A percentile compares a stretch with the other conserved stretches of the same genome.
Conservation (phyloP, 2,797 vertebrate species). For the Centroberyx gerrardi region DNA sequence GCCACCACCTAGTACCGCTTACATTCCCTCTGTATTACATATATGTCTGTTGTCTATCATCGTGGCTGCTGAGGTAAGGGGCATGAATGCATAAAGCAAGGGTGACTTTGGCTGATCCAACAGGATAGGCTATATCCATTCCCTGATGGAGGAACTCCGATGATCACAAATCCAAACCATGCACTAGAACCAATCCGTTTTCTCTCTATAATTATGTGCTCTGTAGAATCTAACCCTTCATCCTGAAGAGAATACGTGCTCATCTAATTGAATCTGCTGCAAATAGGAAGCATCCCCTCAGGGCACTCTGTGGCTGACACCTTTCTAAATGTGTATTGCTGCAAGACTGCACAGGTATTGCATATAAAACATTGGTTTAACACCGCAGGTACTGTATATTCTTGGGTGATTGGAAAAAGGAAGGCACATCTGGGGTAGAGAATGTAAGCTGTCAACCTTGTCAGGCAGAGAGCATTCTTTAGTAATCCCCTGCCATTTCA, state of each 20-base stretch:
- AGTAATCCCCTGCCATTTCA: constrained; percentile 59
- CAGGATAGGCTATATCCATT: background rate
- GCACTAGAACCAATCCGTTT: constrained; percentile 34
- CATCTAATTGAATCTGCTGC: constrained; percentile 68
- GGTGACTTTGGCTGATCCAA: constrained; percentile 1
- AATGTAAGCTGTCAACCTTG: constrained; percentile 63
- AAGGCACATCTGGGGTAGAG: constrained; percentile 41
- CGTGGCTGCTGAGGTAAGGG: background rate
- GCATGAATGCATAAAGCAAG: background rate
- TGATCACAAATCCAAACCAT: constrained; percentile 55
- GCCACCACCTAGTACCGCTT: background rate
- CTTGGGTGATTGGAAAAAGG: constrained; percentile 56
- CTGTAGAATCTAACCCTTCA: constrained; percentile 11
- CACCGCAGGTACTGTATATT: constrained; percentile 48
- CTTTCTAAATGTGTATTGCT: constrained; percentile 63
- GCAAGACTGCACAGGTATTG: constrained; percentile 55
- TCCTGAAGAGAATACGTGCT: constrained; percentile 57
- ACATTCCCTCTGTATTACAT: background rate
- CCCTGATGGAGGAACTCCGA: constrained; percentile 9
- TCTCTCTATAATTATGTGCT: constrained; percentile 24
- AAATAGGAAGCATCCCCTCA: constrained; percentile 54
- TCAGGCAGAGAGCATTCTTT: constrained; percentile 48
- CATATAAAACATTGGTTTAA: constrained; percentile 72
- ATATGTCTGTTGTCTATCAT: background rate
- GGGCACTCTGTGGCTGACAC: constrained; percentile 52